These are phyloP conservation scores for Jaculus jaculus DNA, from an alignment of 2,113 vertebrate genomes.

Conservation along the genomic window DNA sequence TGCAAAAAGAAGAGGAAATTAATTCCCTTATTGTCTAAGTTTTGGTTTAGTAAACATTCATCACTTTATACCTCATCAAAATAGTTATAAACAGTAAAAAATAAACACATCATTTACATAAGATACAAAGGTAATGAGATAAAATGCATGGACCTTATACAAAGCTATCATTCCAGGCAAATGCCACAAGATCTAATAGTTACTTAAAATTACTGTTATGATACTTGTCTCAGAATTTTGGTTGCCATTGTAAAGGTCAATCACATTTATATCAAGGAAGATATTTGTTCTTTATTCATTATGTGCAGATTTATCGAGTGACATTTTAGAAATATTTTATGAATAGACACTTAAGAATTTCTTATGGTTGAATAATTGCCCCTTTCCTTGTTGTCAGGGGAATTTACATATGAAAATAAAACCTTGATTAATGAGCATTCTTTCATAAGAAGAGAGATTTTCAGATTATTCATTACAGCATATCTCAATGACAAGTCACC, in stretches of 20 bases:
- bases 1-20: conserved; percentile 59
- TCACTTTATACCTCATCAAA: conserved; percentile 61
- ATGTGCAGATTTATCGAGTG: conserved; percentile 78
- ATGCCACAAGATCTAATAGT: conserved; percentile 53
- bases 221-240: conserved; percentile 58
- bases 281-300: conserved; percentile 72
- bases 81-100: conserved; percentile 51
- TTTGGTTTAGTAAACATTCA: conserved; percentile 49
- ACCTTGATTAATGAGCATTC: conserved; percentile 49
- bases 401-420: conserved; percentile 60
- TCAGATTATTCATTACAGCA: not conserved
- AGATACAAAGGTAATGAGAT: conserved; percentile 69
- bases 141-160: conserved; percentile 39
- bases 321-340: conserved; percentile 78
- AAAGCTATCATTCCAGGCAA: conserved; percentile 54
- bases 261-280: conserved; percentile 64
- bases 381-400: conserved; percentile 46
- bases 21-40: conserved; percentile 38
- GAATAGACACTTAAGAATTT: conserved; percentile 73
- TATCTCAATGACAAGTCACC: not conserved
- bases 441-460: conserved; percentile 26
- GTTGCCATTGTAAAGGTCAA: conserved; percentile 81
- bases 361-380: conserved; percentile 57
- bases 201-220: conserved; percentile 76
- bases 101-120: conserved; percentile 67